These are phyloP conservation scores for Caenorhabditis angaria DNA, from an alignment of 2,888 invertebrate genomes.

Conservation along the genomic window DNA sequence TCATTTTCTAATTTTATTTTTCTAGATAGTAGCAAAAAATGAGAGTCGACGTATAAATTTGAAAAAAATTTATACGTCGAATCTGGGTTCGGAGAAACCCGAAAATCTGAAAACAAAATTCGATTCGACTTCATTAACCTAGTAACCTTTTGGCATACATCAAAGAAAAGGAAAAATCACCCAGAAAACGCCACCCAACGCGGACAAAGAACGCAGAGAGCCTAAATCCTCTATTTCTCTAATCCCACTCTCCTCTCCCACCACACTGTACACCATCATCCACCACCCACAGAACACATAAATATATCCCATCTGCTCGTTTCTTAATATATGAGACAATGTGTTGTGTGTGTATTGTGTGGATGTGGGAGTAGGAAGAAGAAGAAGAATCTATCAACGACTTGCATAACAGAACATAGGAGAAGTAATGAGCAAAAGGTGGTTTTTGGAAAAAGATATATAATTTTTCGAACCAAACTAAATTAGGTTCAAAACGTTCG, in stretches of 20 bases:
- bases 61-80: too few species aligned
- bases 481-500: neutral
- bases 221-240: neutral
- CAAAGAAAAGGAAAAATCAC: neutral
- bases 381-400: neutral
- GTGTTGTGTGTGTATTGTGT: neutral
- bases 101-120: neutral
- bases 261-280: neutral
- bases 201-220: slow-evolving; percentile 1
- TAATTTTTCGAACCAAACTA: neutral
- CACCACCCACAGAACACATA: neutral
- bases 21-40: too few species aligned
- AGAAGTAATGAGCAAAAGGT: too few species aligned
- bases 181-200: neutral
- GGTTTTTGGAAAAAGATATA: too few species aligned
- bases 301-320: slow-evolving; percentile 1
- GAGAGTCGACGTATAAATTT: too few species aligned
- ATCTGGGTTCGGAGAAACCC: too few species aligned
- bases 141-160: neutral
- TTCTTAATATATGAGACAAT: neutral
- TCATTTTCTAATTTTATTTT: too few species aligned
- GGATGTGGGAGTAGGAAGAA: neutral
- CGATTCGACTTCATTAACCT: neutral
- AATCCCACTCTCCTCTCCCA: neutral
- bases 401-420: too few species aligned